Conservation (phyloP, 2,888 invertebrate species). For the Zygogramma bicolorata region DNA sequence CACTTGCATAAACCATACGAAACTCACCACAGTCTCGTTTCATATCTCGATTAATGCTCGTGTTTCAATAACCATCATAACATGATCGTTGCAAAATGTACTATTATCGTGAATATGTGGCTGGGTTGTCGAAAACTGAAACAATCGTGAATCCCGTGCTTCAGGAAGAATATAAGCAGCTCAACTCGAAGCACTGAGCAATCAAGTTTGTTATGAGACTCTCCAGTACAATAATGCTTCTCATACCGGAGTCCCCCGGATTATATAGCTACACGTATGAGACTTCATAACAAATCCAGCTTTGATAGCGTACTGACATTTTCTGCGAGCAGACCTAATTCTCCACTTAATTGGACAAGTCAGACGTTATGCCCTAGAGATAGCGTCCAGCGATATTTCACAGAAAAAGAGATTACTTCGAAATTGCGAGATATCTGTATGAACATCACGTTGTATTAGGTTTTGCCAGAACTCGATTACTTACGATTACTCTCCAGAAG, state of each 20-base stretch:
- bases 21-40: too few relatives aligned
- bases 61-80: too few relatives aligned
- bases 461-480: constrained; percentile 25
- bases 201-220: too few relatives aligned
- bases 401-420: constrained; percentile 23
- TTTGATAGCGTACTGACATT: not conserved
- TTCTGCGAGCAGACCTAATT: constrained; percentile 2
- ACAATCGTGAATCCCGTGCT: too few relatives aligned
- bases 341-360: constrained; percentile 27
- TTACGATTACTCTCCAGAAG: constrained; percentile 20
- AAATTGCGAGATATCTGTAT: constrained; percentile 29
- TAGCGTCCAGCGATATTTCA: constrained; percentile 24
- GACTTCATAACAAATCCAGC: not conserved
- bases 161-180: too few relatives aligned
- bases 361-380: constrained; percentile 23
- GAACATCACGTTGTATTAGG: constrained; percentile 31
- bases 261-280: not conserved
- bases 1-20: too few relatives aligned
- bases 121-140: too few relatives aligned
- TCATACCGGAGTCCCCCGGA: not conserved
- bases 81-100: too few relatives aligned
- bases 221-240: not conserved
- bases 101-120: too few relatives aligned
- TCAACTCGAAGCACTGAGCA: too few relatives aligned
- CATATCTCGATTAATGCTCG: too few relatives aligned